These are phyloP conservation scores for Heliconius eleuchia DNA, from an alignment of 1,140 invertebrate species.

Conservation along the genomic window DNA sequence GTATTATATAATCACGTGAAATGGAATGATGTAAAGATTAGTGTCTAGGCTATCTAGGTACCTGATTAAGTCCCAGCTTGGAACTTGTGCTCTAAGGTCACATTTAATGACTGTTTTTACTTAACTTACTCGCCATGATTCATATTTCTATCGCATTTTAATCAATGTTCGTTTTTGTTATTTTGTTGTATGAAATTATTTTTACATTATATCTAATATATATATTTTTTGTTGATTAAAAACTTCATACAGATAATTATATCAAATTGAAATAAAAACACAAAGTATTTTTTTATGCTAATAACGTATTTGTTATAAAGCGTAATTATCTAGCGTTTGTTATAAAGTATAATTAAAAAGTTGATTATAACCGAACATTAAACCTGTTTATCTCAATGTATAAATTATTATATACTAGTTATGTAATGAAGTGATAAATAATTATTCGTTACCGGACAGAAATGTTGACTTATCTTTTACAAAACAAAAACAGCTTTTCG, in stretches of 20 bases:
- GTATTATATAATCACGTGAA: slow-evolving; percentile 4
- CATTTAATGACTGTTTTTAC: background rate
- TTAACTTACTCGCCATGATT: background rate
- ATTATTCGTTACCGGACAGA: background rate
- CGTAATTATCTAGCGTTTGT: background rate
- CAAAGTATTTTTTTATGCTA: background rate
- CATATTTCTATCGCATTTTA: background rate
- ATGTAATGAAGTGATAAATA: background rate
- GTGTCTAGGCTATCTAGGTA: slow-evolving; percentile 8
- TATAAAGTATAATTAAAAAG: background rate
- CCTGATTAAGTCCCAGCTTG: background rate
- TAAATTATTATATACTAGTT: background rate
- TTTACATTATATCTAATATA: too few relatives aligned
- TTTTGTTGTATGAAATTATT: background rate
- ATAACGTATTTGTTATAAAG: background rate
- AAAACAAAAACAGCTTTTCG: background rate
- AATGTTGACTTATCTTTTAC: background rate
- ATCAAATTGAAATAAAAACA: background rate
- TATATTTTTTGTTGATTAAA: too few relatives aligned
- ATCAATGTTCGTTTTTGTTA: background rate
- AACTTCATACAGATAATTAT: background rate
- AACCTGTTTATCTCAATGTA: background rate
- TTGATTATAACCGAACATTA: background rate
- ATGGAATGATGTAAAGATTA: background rate
- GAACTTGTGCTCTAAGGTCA: background rate